Base-by-base conservation (phyloP, 1,140 invertebrate species). In the Hetaerina americana region DNA sequence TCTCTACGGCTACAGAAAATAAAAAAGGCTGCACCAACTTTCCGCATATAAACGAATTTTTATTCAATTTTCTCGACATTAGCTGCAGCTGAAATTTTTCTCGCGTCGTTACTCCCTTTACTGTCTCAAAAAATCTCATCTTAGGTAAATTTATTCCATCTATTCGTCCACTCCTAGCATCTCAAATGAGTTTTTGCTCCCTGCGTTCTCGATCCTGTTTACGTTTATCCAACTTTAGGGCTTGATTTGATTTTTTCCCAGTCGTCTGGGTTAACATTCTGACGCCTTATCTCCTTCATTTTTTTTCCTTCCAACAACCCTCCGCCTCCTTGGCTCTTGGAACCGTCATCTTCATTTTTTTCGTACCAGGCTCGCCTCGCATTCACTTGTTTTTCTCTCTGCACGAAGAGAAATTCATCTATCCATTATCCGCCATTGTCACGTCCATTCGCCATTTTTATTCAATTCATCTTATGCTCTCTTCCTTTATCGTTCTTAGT, bases 321-420 rank as follows among this genome's bases (percentile, higher is more conserved):
- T 57, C 40, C 40, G 31, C 18, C 6, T 6, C 31, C 40, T 57
- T 57, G 22, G 15, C 40, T 57, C n/a, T n/a, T n/a, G n/a, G n/a
- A n/a, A n/a, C n/a, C n/a, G n/a, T 10, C 31, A 40, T n/a, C 40
- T n/a, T n/a, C 40, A 57, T 10, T 57, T 57, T n/a, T 57, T n/a
- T 40, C 18, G 6, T 40, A 8, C 28, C 68, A 40, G 18, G 22
- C 12, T 18, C 26, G 8, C 27, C 70, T 57, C 22, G 8, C 27
- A 29, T n/a, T 18, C 8, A 22, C 68, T 70, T 71, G 68, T 66
- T 69, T n/a, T 71, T 28, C 26, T 28, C 24, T 18, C 28, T 71
- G 25, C 40, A 70, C 57, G 70, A 72, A 72, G 27, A 72, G 70
- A 74, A 71, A 69, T 70, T 66, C 71, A 74, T 68, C 68, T 71